Evolutionary conservation across 2,113 vertebrate genomes (phyloP), one percentile per base, ranked within the genome.

Genomic region (Bolborhynchus lineola): DNA sequence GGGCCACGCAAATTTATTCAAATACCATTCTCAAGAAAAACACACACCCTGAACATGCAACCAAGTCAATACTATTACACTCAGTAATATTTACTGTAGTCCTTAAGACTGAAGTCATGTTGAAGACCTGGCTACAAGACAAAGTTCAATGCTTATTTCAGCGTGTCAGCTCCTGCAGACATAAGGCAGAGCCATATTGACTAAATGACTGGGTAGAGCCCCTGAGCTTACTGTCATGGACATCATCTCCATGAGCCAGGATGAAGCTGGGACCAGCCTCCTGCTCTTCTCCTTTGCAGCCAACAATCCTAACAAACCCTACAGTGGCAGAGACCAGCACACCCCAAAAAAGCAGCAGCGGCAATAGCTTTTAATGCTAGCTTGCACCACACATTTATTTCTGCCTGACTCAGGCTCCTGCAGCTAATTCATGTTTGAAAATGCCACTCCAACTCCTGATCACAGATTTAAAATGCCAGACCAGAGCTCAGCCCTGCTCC

Each of bases 241-340:
- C 37, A 28, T 2, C 24, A 37, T 2, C 64, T 33, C 13, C 0
- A 0, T 1, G 12, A 90, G 52, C 20, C 42, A 53, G 49, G 24
- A 17, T 13, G 10, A 24, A 68, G 42, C 29, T 35, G 39, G 57
- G 37, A 70, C 2, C 47, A 62, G 4, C 3, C 42, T 50, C 19
- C 49, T 35, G 10, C 49, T 71, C 47, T 55, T 68, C 33, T 24
- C 52, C 12, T 42, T 31, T 12, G 13, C 28, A 70, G 13, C 35
- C 10, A 31, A 35, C 18, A 31, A 18, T 28, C 21, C 12, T 41
- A 28, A 8, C 1, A 26, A 55, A 28, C 20, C 26, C 49, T 31
- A 6, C 5, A 26, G 47, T 2, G 7, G 8, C 47, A 72, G 6
- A 46, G 55, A 50, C 13, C 57, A 83, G 39, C 29, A 55, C 53